Evolutionary conservation across 92 coral and sea anemone genomes (phyloP).

Genomic region (Porites lobata): DNA sequence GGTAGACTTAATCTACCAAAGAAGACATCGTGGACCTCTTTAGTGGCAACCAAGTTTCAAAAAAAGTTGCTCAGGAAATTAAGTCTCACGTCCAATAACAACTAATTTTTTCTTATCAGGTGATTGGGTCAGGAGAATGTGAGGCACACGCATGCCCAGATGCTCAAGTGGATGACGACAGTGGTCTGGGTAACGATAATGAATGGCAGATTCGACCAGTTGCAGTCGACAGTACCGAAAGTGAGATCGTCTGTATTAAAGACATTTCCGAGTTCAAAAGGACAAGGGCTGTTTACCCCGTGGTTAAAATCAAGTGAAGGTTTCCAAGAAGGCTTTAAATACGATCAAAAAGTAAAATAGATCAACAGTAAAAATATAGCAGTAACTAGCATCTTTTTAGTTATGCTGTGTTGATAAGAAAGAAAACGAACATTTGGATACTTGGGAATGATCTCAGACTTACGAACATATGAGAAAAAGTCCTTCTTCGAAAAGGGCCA

Average conservation of each 20-base stretch:
- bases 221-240: conserved; percentile 46
- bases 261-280: conserved; percentile 84
- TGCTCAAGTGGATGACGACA: conserved; percentile 63
- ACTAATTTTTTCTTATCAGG: conserved; percentile 44
- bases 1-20: too few relatives aligned
- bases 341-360: neutral
- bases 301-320: conserved; percentile 67
- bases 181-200: conserved; percentile 69
- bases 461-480: too few relatives aligned
- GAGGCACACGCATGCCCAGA: conserved; percentile 44
- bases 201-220: conserved; percentile 84
- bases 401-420: too few relatives aligned
- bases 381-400: neutral
- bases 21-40: too few relatives aligned
- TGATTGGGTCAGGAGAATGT: conserved; percentile 82
- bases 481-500: neutral
- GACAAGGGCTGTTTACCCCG: conserved; percentile 80
- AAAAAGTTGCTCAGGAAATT: too few relatives aligned
- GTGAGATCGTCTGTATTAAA: conserved; percentile 50
- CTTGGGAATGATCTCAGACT: too few relatives aligned
- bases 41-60: too few relatives aligned
- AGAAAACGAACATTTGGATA: too few relatives aligned
- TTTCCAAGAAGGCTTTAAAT: neutral
- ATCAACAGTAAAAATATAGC: neutral
- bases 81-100: neutral